Percentiles rank a stretch among this genome's conserved stretches.
Conservation (phyloP, 1,140 invertebrate species). For the Acarapis woodi region DNA sequence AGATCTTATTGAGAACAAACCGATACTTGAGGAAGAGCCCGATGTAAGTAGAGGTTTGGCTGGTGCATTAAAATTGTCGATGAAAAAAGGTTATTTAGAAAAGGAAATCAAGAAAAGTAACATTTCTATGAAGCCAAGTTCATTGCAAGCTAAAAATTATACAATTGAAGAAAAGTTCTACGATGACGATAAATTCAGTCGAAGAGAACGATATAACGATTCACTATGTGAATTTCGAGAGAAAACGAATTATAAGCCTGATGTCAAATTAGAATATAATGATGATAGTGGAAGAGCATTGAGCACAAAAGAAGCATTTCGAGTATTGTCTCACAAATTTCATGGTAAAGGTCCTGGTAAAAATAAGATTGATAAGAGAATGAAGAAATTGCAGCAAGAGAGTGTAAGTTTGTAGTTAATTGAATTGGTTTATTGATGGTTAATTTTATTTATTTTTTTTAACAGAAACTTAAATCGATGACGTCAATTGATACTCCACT, state of each 20-base stretch:
- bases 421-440: not conserved
- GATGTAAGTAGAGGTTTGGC: constrained; percentile 68
- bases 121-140: constrained; percentile 38
- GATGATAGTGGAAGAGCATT: constrained; percentile 75
- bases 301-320: constrained; percentile 82
- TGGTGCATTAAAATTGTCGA: constrained; percentile 62
- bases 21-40: constrained; percentile 37
- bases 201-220: constrained; percentile 47
- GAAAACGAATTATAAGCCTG: constrained; percentile 69
- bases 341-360: constrained; percentile 97
- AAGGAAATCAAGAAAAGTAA: constrained; percentile 33
- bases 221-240: constrained; percentile 78
- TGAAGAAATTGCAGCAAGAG: constrained; percentile 80
- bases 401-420: constrained; percentile 25
- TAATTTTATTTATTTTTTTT: constrained; percentile 6
- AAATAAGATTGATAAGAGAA: constrained; percentile 87
- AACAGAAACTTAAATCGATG: constrained; percentile 72
- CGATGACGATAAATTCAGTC: constrained; percentile 36
- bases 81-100: constrained; percentile 79
- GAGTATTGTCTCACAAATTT: constrained; percentile 53
- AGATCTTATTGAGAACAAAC: not conserved
- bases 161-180: constrained; percentile 73
- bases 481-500: constrained; percentile 91
- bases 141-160: constrained; percentile 64
- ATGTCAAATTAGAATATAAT: constrained; percentile 87